These are phyloP conservation scores for Athrips mouffetella DNA, from an alignment of 2,888 invertebrate species.

Conservation along the genomic window DNA sequence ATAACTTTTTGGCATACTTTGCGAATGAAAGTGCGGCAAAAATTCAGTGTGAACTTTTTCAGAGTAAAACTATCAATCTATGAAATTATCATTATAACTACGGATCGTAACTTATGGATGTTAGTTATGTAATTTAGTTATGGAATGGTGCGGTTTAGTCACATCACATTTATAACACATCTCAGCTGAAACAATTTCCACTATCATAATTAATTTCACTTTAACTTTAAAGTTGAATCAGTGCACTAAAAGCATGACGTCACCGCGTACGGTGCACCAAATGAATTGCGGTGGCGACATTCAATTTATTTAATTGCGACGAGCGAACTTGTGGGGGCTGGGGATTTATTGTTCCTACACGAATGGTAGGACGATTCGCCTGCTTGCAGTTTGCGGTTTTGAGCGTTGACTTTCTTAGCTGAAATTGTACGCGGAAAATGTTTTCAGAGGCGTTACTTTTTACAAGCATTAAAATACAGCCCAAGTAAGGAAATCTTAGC, in stretches of 20 bases:
- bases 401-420: neutral
- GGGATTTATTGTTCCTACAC: slow-evolving; percentile 36
- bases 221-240: slow-evolving; percentile 7
- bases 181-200: neutral
- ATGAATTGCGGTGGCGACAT: slow-evolving; percentile 37
- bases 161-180: neutral
- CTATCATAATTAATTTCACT: neutral
- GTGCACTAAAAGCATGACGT: slow-evolving; percentile 17
- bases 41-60: too few relatives aligned
- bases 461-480: neutral
- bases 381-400: slow-evolving; percentile 1
- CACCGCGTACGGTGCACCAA: slow-evolving; percentile 21
- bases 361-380: neutral
- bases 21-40: too few relatives aligned
- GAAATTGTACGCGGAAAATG: neutral
- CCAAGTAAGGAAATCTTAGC: too few relatives aligned
- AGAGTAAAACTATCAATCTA: too few relatives aligned
- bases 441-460: neutral
- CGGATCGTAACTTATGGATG: too few relatives aligned
- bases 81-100: too few relatives aligned
- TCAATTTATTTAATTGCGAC: slow-evolving; percentile 51
- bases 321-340: slow-evolving; percentile 33
- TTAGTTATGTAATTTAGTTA: too few relatives aligned
- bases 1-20: too few relatives aligned
- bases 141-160: too few relatives aligned